Percentiles rank a stretch among this genome's conserved stretches.
These are phyloP conservation scores for Falco novaeseelandiae DNA, from an alignment of 2,797 vertebrate species.

Conservation along the genomic window DNA sequence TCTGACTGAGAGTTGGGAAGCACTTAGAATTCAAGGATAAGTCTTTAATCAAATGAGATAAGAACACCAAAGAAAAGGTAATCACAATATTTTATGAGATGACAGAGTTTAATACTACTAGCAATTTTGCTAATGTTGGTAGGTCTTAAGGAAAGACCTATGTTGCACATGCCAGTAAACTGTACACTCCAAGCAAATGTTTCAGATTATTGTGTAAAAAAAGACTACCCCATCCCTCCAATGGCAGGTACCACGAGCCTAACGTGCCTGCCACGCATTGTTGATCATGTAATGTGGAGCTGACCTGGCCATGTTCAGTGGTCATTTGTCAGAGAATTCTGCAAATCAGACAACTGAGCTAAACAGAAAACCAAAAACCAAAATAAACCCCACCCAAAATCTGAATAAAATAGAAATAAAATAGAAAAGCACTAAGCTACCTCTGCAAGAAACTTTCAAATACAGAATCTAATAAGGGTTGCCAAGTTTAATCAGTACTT, in stretches of 20 bases:
- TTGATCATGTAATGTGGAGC: background rate
- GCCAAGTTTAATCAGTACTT: background rate
- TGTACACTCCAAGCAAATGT: background rate
- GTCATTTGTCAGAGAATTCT: background rate
- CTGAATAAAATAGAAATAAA: background rate
- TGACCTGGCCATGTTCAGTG: background rate
- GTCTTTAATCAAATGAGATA: background rate
- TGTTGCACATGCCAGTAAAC: background rate
- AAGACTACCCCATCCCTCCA: background rate
- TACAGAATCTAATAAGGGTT: background rate
- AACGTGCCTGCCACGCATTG: background rate
- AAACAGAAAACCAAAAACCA: background rate
- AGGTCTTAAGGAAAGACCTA: background rate
- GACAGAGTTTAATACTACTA: background rate
- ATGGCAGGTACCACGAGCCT: background rate
- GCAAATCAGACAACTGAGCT: background rate
- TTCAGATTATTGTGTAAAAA: background rate
- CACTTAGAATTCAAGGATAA: background rate
- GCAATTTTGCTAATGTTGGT: background rate
- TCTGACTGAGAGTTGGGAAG: background rate
- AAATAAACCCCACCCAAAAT: background rate
- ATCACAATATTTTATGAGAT: background rate
- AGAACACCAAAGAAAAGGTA: background rate
- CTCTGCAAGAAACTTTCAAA: background rate
- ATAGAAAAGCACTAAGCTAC: background rate